A percentile compares a stretch with the other conserved stretches of the same genome.
These are phyloP conservation scores for Bruchidius siliquastri DNA, from an alignment of 2,888 invertebrate species.

Conservation along the genomic window DNA sequence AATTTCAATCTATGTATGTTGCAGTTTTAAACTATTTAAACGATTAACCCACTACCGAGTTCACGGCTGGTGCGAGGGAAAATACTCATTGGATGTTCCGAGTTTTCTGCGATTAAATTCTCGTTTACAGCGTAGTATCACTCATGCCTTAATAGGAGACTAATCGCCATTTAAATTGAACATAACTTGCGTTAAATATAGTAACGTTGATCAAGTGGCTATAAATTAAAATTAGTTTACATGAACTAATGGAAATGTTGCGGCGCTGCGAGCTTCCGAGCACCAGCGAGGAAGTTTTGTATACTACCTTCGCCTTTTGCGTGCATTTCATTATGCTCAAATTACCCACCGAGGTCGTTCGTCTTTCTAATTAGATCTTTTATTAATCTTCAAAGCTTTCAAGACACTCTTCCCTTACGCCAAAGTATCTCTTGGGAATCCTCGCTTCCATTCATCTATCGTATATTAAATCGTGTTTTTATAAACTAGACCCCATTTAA, in stretches of 20 bases:
- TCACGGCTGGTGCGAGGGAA: too few relatives aligned
- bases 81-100: too few relatives aligned
- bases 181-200: background rate
- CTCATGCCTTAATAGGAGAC: background rate
- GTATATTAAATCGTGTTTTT: background rate
- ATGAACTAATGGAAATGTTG: background rate
- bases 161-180: background rate
- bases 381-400: background rate
- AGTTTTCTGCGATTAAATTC: too few relatives aligned
- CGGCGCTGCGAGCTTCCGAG: background rate
- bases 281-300: background rate
- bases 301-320: background rate
- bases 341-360: background rate
- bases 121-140: background rate
- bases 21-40: too few relatives aligned
- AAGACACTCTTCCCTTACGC: background rate
- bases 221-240: background rate
- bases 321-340: background rate
- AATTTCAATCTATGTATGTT: too few relatives aligned
- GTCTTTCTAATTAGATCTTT: background rate
- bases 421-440: background rate
- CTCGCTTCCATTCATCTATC: background rate
- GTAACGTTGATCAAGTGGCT: background rate
- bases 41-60: too few relatives aligned
- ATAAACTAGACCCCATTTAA: too few relatives aligned